These are phyloP conservation scores for Ptilorrhoa leucosticta DNA, from an alignment of 2,113 vertebrate genomes.

Conservation along the genomic window DNA sequence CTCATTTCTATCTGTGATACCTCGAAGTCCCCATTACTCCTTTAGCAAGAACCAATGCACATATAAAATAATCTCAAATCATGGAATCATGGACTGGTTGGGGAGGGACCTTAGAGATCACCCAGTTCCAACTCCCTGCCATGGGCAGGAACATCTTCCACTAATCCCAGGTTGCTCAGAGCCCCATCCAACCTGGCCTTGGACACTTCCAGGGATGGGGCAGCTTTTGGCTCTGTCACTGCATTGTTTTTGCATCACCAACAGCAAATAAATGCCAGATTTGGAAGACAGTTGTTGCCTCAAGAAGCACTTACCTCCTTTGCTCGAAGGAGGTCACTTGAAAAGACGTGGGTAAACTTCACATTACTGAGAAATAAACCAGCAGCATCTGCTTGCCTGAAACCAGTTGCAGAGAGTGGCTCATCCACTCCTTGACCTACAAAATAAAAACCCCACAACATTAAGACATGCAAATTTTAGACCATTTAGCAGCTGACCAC, in stretches of 20 bases:
- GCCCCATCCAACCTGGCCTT: background rate
- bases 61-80: background rate
- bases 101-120: background rate
- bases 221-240: background rate
- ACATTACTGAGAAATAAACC: slow-evolving; percentile 82
- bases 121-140: background rate
- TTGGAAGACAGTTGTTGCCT: background rate
- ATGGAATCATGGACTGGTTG: background rate
- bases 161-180: background rate
- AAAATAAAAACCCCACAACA: background rate
- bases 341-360: slow-evolving; percentile 83
- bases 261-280: background rate
- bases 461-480: background rate
- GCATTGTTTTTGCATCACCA: background rate
- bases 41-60: background rate
- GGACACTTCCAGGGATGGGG: background rate
- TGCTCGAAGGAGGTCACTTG: slow-evolving; percentile 87
- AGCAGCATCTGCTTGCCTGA: slow-evolving; percentile 83
- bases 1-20: background rate
- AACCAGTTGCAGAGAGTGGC: slow-evolving; percentile 82
- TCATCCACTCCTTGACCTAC: slow-evolving; percentile 92
- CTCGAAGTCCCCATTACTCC: fast-evolving
- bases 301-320: slow-evolving; percentile 76
- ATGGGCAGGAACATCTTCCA: background rate
- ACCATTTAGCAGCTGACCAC: background rate